Evolutionary conservation across 2,113 vertebrate species (phyloP).

Genomic region (Eubucco bourcierii): DNA sequence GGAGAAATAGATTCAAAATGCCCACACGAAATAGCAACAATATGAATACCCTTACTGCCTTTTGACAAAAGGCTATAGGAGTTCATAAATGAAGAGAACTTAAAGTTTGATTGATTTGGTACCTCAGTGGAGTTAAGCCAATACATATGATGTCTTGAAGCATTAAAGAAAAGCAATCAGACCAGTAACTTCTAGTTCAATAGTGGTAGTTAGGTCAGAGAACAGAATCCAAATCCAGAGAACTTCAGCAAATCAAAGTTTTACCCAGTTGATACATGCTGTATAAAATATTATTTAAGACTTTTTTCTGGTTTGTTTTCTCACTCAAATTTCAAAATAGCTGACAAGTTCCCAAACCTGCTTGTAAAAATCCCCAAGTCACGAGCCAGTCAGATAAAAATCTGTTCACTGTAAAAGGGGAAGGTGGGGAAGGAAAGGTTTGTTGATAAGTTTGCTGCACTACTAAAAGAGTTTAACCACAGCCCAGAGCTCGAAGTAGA

Average conservation of each 20-base stretch:
- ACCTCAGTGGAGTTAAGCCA: neutral
- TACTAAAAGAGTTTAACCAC: conserved; percentile 60
- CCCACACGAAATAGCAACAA: neutral
- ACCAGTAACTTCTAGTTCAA: neutral
- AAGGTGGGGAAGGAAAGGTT: conserved; percentile 37
- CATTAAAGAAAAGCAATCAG: neutral
- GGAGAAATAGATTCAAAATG: neutral
- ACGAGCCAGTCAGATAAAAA: conserved; percentile 36
- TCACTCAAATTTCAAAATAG: conserved; percentile 24
- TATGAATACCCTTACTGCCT: conserved; percentile 29
- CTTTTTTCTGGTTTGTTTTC: neutral
- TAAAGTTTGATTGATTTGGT: neutral
- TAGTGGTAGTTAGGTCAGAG: neutral
- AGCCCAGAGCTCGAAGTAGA: conserved; percentile 9
- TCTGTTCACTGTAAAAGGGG: conserved; percentile 44
- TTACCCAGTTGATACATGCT: neutral
- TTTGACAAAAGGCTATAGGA: neutral
- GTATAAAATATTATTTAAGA: neutral
- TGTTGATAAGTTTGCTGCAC: conserved; percentile 57
- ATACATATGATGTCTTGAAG: neutral
- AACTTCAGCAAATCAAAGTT: neutral
- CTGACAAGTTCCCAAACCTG: conserved; percentile 40
- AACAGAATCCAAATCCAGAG: neutral
- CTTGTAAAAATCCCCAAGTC: conserved; percentile 54
- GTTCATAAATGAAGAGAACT: neutral